Conservation (phyloP, 2,888 invertebrate genomes). For the Leptura quadrifasciata region DNA sequence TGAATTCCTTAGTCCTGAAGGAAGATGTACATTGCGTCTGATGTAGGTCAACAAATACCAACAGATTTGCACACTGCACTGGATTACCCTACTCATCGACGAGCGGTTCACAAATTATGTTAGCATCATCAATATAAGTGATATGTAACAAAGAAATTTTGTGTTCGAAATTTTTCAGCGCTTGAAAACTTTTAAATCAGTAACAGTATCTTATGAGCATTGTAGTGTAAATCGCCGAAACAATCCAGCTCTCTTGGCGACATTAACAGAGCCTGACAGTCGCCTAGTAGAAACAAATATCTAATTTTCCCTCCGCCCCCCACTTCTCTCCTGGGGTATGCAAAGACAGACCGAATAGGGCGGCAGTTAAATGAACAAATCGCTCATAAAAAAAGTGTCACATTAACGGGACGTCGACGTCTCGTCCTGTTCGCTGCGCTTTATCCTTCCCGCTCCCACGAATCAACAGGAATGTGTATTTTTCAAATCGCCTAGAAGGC, state of each 20-base stretch:
- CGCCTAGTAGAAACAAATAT: background rate
- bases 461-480: conserved; percentile 12
- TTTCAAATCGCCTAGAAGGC: conserved; percentile 12
- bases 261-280: background rate
- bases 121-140: too few species aligned
- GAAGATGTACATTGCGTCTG: too few species aligned
- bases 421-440: background rate
- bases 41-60: too few species aligned
- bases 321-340: background rate
- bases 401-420: background rate
- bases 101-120: too few species aligned
- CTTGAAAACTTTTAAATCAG: too few species aligned
- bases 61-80: too few species aligned
- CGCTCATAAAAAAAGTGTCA: conserved; percentile 6
- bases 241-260: background rate
- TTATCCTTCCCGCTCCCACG: background rate
- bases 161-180: too few species aligned
- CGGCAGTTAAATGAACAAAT: conserved; percentile 2
- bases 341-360: background rate
- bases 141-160: too few species aligned
- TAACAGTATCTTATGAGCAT: background rate
- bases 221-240: background rate
- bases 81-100: too few species aligned
- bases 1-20: too few species aligned
- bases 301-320: background rate